Evolutionary conservation across 1,140 invertebrate genomes (phyloP), one percentile per base, ranked within the genome.

Genomic region (Ctenoplectra terminalis): DNA sequence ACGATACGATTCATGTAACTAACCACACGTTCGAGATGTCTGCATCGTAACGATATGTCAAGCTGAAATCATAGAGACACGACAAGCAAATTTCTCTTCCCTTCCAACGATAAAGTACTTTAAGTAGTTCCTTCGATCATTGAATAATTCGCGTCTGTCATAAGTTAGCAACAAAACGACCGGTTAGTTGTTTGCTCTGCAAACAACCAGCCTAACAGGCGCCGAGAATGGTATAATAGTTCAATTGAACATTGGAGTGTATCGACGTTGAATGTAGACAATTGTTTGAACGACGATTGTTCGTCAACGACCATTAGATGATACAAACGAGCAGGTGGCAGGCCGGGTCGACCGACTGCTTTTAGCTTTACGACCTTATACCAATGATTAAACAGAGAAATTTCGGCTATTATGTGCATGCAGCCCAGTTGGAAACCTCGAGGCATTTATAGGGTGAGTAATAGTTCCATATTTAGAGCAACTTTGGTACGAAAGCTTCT

Each of bases 381-480:
- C 69, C 76, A 83, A 87, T 88, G 84, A 92, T 92, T 90, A 92
- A 90, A 90, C 82, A 89, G 74, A 86, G 85, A 91, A 92, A 92
- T 92, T 91, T 91, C 79, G 89, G 90, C 89, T 90, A 92, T 93
- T 93, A 90, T 94, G 88, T 92, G 93, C 93, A 94, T 94, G 93
- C 95, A 96, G 96, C 95, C 96, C 70, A 96, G 95, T 94, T 96
- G 96, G 96, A 96, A 96, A 93, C 95, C 96, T 88, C 95, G 96
- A 91, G 95, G 95, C 87, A 95, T 96, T 91, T 96, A 96, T 88
- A 96, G 96, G 96, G 96, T 96, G 95, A 95, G 94, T 93, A 91
- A 74, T 67, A 37, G 70, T 66, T 34, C 13, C 50, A 54, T 58
- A 75, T 48, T 81, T 75, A 20, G 43, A 46, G n/a, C 29, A 29